Percentiles rank a stretch among this genome's conserved stretches.
phyloP scores from a whole-genome alignment of 1,140 invertebrate species.

The Polyergus mexicanus region DNA sequence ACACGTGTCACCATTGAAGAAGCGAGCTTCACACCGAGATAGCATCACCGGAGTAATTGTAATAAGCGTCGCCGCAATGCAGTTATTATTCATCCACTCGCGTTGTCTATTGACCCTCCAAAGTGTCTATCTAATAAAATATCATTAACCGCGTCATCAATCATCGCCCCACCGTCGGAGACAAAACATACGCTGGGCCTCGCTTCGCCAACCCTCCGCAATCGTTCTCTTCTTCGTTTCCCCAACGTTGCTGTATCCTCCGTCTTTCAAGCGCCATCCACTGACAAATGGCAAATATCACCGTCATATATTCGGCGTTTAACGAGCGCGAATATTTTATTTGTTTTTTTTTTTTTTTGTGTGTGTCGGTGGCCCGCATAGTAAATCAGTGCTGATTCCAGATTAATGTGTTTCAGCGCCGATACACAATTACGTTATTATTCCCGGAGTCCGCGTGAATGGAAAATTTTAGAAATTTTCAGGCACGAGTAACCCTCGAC shows the following conservation, averaged over 20 bases:
- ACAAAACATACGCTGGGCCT: conserved; percentile 76
- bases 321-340: conserved; percentile 63
- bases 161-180: conserved; percentile 76
- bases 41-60: conserved; percentile 72
- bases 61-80: conserved; percentile 77
- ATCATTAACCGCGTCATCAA: conserved; percentile 81
- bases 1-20: conserved; percentile 18
- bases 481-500: too few species aligned
- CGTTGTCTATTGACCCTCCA: conserved; percentile 78
- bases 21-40: conserved; percentile 47
- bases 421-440: conserved; percentile 65
- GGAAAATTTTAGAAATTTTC: not conserved
- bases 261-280: conserved; percentile 11
- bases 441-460: not conserved
- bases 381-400: conserved; percentile 75
- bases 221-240: conserved; percentile 57
- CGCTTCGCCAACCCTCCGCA: conserved; percentile 53
- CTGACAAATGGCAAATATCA: not conserved
- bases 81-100: conserved; percentile 78
- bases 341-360: conserved; percentile 11
- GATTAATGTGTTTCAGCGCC: conserved; percentile 71
- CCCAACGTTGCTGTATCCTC: not conserved
- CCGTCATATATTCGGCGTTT: conserved; percentile 69
- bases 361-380: conserved; percentile 21
- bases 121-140: conserved; percentile 81